Evolutionary conservation across 2,888 invertebrate species (phyloP), one percentile per base, ranked within the genome.

Genomic region (Drosophila kuntzei): DNA sequence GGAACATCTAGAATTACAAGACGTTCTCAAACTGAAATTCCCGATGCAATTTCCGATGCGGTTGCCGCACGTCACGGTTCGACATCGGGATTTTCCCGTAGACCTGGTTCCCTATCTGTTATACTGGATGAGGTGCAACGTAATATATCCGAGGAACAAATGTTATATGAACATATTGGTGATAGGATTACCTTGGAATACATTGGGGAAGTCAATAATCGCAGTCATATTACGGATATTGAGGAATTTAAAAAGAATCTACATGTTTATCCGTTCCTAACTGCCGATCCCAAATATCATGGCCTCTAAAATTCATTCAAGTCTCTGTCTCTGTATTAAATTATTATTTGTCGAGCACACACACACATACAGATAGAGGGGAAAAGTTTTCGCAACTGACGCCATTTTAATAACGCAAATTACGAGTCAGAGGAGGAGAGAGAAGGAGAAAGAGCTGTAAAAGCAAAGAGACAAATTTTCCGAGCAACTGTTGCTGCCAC

Each of bases 381-480:
- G 20, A 51, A 46, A 46, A 67, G 59, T 79, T 81, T 78, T 71
- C 73, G 74, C 85, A 83, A 80, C 80, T 80, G 83, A 86, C 80
- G 87, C 87, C 83, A 86, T 84, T 87, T 87, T 81, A 84, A 81
- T 79, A 85, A 82, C 85, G 68, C 74, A 80, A 85, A 87, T 87
- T 87, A 85, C 71, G n/a, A 85, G 73, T 70, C 67, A 69, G 68
- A n/a, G n/a, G n/a, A n/a, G 12, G 8, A 12, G 9, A 14, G 9
- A 25, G 22, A 7, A 22, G 34, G 27, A 29, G 18, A 12, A 47
- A 7, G 22, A 6, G 39, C 9, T 32, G 18, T 12, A 22, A 5
- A n/a, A 8, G 20, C 0, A 36, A 27, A n/a, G 5, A 29, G 41
- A 46, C 25, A 36, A 39, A 57, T 73, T 73, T 66, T 66, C 79